Base-by-base conservation (phyloP, 2,888 invertebrate species). In the Ophioninae sp. region DNA sequence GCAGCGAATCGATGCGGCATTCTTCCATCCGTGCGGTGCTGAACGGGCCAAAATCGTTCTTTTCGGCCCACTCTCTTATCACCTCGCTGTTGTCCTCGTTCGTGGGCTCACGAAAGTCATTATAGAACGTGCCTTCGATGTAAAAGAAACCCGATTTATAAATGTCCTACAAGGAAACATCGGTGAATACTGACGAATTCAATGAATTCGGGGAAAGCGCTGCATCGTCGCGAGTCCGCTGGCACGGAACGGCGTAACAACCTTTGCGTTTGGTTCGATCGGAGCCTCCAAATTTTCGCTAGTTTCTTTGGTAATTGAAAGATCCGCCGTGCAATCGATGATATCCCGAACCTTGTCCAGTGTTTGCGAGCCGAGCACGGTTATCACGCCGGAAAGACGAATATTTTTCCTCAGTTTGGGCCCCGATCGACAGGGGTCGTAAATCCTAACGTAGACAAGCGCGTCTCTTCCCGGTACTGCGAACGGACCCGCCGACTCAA, bases 111-210 rank as follows among this genome's bases (percentile, higher is more conserved):
- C 96, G 93, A 86, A 93, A 94, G 90, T 98, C 97, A 90, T 96
- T 96, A 91, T 97, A 98, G 91, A 98, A 97, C 0, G 95, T 95
- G 85, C 95, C 95, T 85, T 96, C 95, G 77, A 98, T 96, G 90
- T 96, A 97, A 87, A 98, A 95, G 91, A 96, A 96, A 0, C 95
- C 95, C 0, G 97, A 96, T 82, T 95, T 95, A 90, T 95, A 96
- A 23, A 94, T 88, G 83, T 95, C 94, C 96, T 96, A 88, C 44
- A 92, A 92, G 81, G 84, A 88, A 90, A 79, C 85, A 58, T 71
- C 13, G 39, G 39, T 74, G 3, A 72, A 20, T 41, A 23, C 58
- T 44, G 20, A 17, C 51, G 51, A 10, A 51, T 17, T 6, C 13
- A 51, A 10, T 13, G 17, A 51, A 51, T 51, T 13, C 13, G 6